Percentiles rank a stretch among this genome's conserved stretches.
These are phyloP conservation scores for Xanthostigma xanthostigma DNA, from an alignment of 2,888 invertebrate species.

Conservation along the genomic window DNA sequence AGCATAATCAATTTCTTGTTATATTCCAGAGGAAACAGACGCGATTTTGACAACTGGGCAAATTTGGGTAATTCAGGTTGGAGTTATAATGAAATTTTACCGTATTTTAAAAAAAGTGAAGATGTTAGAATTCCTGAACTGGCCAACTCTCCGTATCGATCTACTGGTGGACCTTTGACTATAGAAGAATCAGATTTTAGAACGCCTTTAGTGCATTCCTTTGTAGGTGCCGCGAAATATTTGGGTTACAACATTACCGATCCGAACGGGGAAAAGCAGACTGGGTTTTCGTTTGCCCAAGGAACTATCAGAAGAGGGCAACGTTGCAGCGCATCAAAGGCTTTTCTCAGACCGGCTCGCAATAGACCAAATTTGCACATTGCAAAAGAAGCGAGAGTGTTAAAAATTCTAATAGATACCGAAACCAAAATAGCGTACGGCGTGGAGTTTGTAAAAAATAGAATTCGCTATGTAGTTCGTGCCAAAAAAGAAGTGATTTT, in stretches of 20 bases:
- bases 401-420: slow-evolving; percentile 45
- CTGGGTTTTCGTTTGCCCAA: slow-evolving; percentile 49
- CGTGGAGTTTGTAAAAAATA: slow-evolving; percentile 48
- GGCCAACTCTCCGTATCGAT: slow-evolving; percentile 49
- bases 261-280: slow-evolving; percentile 42
- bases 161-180: slow-evolving; percentile 49
- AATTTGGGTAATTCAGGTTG: slow-evolving; percentile 64
- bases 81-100: slow-evolving; percentile 55
- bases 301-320: slow-evolving; percentile 50
- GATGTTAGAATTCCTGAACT: slow-evolving; percentile 43
- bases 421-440: slow-evolving; percentile 40
- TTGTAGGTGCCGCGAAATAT: slow-evolving; percentile 50
- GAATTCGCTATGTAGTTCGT: slow-evolving; percentile 30
- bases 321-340: slow-evolving; percentile 58
- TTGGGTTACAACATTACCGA: slow-evolving; percentile 53
- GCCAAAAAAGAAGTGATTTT: slow-evolving; percentile 61
- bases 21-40: slow-evolving; percentile 66
- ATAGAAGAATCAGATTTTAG: slow-evolving; percentile 49
- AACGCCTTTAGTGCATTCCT: slow-evolving; percentile 44
- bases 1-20: slow-evolving; percentile 76
- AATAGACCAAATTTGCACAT: slow-evolving; percentile 48
- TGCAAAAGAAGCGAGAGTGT: slow-evolving; percentile 47
- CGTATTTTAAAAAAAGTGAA: slow-evolving; percentile 69
- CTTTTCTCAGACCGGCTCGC: slow-evolving; percentile 50
- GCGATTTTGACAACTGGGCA: slow-evolving; percentile 75